Evolutionary conservation across 2,797 vertebrate genomes (phyloP).

Genomic region (Chelon auratus): DNA sequence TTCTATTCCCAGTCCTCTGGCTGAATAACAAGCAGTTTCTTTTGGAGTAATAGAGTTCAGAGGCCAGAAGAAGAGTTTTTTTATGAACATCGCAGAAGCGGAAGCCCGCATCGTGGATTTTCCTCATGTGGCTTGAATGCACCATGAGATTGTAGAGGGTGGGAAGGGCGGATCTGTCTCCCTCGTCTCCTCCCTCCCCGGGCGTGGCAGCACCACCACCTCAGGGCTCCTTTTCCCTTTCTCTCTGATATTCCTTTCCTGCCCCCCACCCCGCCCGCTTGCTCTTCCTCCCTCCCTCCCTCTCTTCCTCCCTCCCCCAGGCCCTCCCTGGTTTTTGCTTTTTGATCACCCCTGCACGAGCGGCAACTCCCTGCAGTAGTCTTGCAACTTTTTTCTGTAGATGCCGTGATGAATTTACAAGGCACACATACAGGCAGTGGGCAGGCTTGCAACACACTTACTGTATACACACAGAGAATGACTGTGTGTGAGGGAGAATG

Average conservation of each 20-base stretch:
- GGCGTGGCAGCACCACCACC: slow-evolving; percentile 67
- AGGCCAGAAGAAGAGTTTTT: slow-evolving; percentile 16
- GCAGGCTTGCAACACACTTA: slow-evolving; percentile 62
- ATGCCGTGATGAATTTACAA: slow-evolving; percentile 76
- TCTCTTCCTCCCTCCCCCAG: background rate
- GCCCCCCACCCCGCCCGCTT: slow-evolving; percentile 4
- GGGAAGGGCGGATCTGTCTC: slow-evolving; percentile 43
- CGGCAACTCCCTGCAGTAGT: slow-evolving; percentile 38
- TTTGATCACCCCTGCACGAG: slow-evolving; percentile 60
- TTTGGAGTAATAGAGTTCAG: slow-evolving; percentile 28
- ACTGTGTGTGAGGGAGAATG: slow-evolving; percentile 38
- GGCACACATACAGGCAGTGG: slow-evolving; percentile 64
- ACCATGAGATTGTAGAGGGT: slow-evolving; percentile 42
- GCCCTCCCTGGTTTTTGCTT: slow-evolving; percentile 36
- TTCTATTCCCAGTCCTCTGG: background rate
- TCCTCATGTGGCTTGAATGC: slow-evolving; percentile 51
- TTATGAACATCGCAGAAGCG: background rate
- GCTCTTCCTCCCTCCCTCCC: background rate
- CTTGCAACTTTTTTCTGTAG: slow-evolving; percentile 41
- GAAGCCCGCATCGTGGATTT: slow-evolving; percentile 27
- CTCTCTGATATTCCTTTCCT: slow-evolving; percentile 49
- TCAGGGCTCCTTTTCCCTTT: slow-evolving; percentile 53
- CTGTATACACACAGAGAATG: slow-evolving; percentile 49
- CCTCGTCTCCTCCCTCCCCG: slow-evolving; percentile 39
- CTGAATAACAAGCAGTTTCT: slow-evolving; percentile 3